phyloP scores from a whole-genome alignment of 2,113 vertebrate species.

The Gulo gulo region DNA sequence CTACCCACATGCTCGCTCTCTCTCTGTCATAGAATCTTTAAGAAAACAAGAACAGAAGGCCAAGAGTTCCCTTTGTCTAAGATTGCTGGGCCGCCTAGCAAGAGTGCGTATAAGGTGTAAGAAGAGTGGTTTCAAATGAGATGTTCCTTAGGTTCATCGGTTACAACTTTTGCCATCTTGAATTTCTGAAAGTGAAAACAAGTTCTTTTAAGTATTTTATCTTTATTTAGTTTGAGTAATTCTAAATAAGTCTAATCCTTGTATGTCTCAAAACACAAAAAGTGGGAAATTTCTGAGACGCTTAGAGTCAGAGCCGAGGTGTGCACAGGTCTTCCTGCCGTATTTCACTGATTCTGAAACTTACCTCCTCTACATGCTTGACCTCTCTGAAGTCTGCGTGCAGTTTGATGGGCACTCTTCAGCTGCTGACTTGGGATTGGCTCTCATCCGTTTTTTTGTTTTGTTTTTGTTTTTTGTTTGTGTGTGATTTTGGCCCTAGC shows the following conservation, averaged over 20 bases:
- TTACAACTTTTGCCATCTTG: neutral
- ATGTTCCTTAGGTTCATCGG: neutral
- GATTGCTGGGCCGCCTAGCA: neutral
- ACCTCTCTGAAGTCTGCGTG: neutral
- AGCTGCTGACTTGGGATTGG: neutral
- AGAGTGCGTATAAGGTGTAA: neutral
- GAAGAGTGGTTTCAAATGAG: neutral
- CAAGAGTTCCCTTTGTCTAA: neutral
- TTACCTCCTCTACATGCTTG: neutral
- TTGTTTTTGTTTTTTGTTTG: neutral
- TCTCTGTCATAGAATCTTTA: neutral
- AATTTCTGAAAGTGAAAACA: constrained; percentile 37
- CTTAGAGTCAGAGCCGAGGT: neutral
- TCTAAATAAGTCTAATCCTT: neutral
- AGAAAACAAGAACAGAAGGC: too few species aligned
- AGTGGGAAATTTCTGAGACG: neutral
- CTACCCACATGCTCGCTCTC: neutral
- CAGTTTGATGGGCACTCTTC: neutral
- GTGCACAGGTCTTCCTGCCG: neutral
- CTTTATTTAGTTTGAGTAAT: neutral
- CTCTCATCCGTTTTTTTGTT: neutral
- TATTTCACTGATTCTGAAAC: neutral
- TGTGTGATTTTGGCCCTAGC: neutral
- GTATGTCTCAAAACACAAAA: neutral
- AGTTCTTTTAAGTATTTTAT: neutral